Evolutionary conservation across 2,113 vertebrate species (phyloP), one percentile per base, ranked within the genome.

Genomic region (Paraplagusia blochii): DNA sequence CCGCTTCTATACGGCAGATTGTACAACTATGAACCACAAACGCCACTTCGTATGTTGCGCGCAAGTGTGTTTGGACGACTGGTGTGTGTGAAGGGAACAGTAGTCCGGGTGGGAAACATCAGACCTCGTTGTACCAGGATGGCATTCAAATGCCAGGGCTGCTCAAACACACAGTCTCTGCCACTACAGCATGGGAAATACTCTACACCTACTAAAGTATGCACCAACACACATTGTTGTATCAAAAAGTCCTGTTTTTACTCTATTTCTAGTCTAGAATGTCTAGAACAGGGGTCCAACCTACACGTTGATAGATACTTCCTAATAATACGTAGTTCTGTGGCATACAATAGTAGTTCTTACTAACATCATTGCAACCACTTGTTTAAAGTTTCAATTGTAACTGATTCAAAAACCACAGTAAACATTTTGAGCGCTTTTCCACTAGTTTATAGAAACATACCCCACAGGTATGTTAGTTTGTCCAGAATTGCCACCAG

Each of bases 91-190:
- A 89, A 92, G 35, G 96, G 96, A 4, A 99, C 97, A 0, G 94
- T 98, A 29, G 94, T 99, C 40, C 90, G 95, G 18, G 95, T 99
- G 48, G 93, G 95, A 80, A 98, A 92, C 42, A 95, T 98, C 58
- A 95, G 93, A 43, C 95, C 96, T 9, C 83, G 93, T 12, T 99
- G 97, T 63, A 92, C 87, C 42, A 90, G 91, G 75, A 88, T 98
- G 85, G 96, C 95, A 14, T 99, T 99, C 63, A 76, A 74, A 11
- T 99, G 97, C 71, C 87, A 84, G 39, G 58, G 85, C 2, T 95
- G 96, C 81, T 90, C 91, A 8, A 86, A 91, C 19, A 63, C 89
- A 15, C 92, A 92, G 74, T 86, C 92, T 1, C 60, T 95, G 35
- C 82, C 92, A 36, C 86, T 98, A 45, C 91, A 92, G 47, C 94